Evolutionary conservation across 2,113 vertebrate genomes (phyloP).

Genomic region (Eptesicus fuscus): DNA sequence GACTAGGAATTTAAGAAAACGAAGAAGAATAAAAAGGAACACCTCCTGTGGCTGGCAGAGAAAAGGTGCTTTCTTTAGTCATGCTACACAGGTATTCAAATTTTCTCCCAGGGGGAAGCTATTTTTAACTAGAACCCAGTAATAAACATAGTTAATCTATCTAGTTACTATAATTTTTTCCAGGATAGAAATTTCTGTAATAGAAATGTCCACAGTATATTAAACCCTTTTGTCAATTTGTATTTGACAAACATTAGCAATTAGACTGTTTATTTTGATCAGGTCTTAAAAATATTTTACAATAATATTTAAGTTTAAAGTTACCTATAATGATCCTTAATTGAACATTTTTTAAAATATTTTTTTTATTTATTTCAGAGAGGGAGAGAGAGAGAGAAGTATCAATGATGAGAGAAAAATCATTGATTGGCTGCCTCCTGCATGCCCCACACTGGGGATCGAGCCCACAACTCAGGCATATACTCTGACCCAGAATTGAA

Average conservation of each 20-base stretch:
- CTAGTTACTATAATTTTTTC: not conserved
- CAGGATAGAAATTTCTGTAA: not conserved
- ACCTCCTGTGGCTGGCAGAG: not conserved
- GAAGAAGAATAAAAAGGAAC: not conserved
- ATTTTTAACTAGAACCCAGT: not conserved
- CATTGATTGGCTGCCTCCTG: too few species aligned
- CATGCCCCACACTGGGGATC: too few species aligned
- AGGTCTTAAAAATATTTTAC: not conserved
- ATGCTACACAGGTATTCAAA: not conserved
- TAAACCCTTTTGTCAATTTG: not conserved
- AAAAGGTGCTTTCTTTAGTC: not conserved
- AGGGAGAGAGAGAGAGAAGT: too few species aligned
- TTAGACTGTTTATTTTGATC: not conserved
- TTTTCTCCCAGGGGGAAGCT: not conserved
- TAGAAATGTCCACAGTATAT: not conserved
- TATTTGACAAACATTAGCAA: not conserved
- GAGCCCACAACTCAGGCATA: too few species aligned
- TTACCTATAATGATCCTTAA: not conserved
- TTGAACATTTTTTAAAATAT: not conserved
- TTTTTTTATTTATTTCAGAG: too few species aligned
- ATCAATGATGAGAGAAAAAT: too few species aligned
- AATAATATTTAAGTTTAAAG: not conserved
- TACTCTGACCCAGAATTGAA: too few species aligned
- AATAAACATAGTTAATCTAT: not conserved
- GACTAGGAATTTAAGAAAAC: not conserved